Evolutionary conservation across 2,797 vertebrate genomes (phyloP).

Genomic region (Gadopsis bispinosus): DNA sequence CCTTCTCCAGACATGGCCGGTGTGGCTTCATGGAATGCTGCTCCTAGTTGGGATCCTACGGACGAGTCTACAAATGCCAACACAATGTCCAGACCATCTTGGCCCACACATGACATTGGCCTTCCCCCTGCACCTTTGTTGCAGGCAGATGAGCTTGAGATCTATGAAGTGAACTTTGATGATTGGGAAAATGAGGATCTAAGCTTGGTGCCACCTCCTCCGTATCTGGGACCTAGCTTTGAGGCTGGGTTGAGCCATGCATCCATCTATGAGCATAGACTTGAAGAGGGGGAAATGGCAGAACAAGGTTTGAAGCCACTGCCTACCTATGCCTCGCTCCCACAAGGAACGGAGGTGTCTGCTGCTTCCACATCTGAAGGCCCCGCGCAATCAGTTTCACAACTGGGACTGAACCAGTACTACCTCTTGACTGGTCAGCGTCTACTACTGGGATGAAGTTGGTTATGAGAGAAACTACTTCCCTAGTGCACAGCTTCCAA

Average conservation of each 20-base stretch:
- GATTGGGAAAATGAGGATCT: conserved; percentile 14
- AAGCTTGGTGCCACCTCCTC: accelerated
- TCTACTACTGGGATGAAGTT: conserved; percentile 22
- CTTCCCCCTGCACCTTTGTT: not conserved
- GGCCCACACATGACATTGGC: accelerated
- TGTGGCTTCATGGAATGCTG: not conserved
- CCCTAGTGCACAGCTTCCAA: not conserved
- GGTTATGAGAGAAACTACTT: conserved; percentile 20
- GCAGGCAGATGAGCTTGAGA: conserved; percentile 17
- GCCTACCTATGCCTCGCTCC: not conserved
- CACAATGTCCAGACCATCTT: conserved; percentile 1
- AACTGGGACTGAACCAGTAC: not conserved
- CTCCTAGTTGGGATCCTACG: not conserved
- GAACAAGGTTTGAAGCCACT: not conserved
- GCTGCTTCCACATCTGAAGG: not conserved
- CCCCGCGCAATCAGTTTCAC: accelerated
- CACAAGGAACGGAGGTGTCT: not conserved
- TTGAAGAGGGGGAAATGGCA: conserved; percentile 35
- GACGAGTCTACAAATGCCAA: not conserved
- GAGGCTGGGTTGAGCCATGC: conserved; percentile 28
- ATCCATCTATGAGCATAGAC: conserved; percentile 22
- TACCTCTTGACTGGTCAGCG: conserved; percentile 34
- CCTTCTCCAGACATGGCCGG: not conserved
- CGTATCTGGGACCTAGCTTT: not conserved
- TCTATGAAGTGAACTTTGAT: not conserved